Evolutionary conservation across 1,140 invertebrate species (phyloP).

Genomic region (Bombus soroeensis): DNA sequence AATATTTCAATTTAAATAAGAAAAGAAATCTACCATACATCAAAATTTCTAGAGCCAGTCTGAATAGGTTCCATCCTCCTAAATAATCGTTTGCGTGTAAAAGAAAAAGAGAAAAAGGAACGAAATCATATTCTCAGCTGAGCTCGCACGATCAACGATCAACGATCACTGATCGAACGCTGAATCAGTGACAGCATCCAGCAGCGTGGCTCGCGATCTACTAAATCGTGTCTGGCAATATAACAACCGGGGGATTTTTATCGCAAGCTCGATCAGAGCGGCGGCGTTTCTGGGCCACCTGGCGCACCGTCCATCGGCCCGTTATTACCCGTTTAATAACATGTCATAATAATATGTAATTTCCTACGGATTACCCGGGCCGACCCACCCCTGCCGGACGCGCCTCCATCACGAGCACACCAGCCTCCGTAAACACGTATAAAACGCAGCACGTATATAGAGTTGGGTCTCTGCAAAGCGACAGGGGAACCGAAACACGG

Average conservation of each 20-base stretch:
- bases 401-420: neutral
- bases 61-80: too few relatives aligned
- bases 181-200: neutral
- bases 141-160: neutral
- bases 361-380: slow-evolving; percentile 61
- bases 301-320: slow-evolving; percentile 54
- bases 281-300: slow-evolving; percentile 62
- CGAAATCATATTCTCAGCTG: neutral
- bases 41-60: too few relatives aligned
- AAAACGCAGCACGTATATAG: neutral
- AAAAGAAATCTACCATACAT: too few relatives aligned
- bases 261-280: slow-evolving; percentile 57
- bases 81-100: neutral
- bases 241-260: slow-evolving; percentile 48
- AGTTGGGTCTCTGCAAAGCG: slow-evolving; percentile 15
- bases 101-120: neutral
- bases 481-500: slow-evolving; percentile 37
- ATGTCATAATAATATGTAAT: slow-evolving; percentile 73
- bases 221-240: neutral
- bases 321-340: slow-evolving; percentile 74
- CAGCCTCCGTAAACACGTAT: slow-evolving; percentile 4
- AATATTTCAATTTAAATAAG: too few relatives aligned
- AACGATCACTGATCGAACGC: too few relatives aligned
- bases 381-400: slow-evolving; percentile 5
- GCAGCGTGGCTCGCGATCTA: neutral